Conservation (phyloP, 2,797 vertebrate genomes). For the Notolabrus celidotus region DNA sequence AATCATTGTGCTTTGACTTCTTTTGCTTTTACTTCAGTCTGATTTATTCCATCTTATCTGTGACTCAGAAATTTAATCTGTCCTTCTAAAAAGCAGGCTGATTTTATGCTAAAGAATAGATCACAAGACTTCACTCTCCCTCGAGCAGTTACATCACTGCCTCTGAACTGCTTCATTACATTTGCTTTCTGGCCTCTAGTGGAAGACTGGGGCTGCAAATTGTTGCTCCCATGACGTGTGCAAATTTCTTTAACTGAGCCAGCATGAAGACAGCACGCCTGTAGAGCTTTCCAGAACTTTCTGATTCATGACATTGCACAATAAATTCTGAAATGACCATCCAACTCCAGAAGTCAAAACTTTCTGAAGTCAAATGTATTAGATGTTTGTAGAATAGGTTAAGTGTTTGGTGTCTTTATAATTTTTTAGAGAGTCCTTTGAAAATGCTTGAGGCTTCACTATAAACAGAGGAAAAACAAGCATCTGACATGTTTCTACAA, state of each 20-base stretch:
- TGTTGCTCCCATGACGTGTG: not conserved
- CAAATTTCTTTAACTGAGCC: slow-evolving; percentile 9
- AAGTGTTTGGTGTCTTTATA: not conserved
- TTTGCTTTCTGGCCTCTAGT: slow-evolving; percentile 1
- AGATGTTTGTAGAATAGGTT: not conserved
- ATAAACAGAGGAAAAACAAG: not conserved
- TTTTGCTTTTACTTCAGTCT: no score
- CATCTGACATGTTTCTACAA: not conserved
- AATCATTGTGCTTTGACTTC: no score
- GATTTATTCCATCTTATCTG: no score
- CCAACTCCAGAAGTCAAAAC: no score
- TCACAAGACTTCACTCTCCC: not conserved
- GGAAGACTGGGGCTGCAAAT: slow-evolving; percentile 13
- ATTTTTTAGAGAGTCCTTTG: no score
- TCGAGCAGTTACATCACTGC: not conserved
- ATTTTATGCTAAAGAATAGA: not conserved
- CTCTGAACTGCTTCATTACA: slow-evolving; percentile 1
- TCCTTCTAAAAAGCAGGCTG: not conserved
- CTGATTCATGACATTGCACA: not conserved
- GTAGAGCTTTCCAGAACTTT: not conserved
- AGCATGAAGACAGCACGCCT: not conserved
- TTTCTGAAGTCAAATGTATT: not conserved
- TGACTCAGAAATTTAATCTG: no score
- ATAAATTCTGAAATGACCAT: no score
- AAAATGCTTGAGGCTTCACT: not conserved